Evolutionary conservation across 1,140 invertebrate genomes (phyloP), one percentile per base, ranked within the genome.

Genomic region (Acyrthosiphon pisum): DNA sequence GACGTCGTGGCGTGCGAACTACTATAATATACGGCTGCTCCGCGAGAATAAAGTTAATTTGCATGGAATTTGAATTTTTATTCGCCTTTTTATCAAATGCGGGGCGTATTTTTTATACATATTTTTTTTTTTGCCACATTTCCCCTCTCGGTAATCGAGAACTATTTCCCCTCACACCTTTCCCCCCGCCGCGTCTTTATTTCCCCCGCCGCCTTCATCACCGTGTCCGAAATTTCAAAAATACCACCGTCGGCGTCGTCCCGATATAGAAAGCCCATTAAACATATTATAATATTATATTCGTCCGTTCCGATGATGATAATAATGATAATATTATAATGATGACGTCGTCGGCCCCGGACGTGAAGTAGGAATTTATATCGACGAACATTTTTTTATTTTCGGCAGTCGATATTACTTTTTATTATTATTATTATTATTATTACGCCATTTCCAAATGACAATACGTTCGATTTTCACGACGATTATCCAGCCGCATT

Each of bases 31-130:
- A 76, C 60, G 60, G 60, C 60, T 53, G 30, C 86, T 89, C 48
- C 87, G 48, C 4, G 48, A 20, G 48, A 89, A 89, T 89, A 91
- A 48, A 91, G 90, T 76, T 81, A 91, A 91, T 91, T 91, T 91
- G 68, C 68, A 91, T 91, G 90, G 41, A 91, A 91, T 91, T 91
- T 91, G 60, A 91, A 91, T 91, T 91, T 91, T 91, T 83, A 91
- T 91, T 48, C 44, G 26, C 41, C 90, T 46, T 35, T 83, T 83
- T 68, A 91, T 91, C 68, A 50, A 91, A 91, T 91, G 30, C 56
- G 18, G 83, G 44, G 68, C 68, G 44, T 35, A 91, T 81, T 48
- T 91, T 91, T 91, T 50, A 6, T 68, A n/a, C 30, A n/a, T 48
- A 11, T 87, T 48, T 87, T 84, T 41, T 83, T 87, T 87, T 89